Base-by-base conservation (phyloP, 1,140 invertebrate genomes). In the Drosophila tropicalis region DNA sequence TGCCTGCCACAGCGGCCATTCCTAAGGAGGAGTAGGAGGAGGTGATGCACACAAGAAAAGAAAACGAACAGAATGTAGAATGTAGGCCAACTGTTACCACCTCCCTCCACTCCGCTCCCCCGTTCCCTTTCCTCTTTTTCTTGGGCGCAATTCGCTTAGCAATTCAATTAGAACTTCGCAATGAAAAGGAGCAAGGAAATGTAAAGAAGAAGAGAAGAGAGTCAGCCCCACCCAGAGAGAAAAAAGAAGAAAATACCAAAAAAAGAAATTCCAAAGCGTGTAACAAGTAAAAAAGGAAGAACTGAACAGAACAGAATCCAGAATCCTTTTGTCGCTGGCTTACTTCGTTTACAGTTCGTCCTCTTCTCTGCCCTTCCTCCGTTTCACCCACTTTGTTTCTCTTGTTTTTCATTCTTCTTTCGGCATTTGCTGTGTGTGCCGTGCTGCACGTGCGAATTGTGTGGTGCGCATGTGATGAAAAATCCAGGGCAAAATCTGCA, bases 401-500 rank as follows among this genome's bases (percentile, higher is more conserved):
- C 13, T 62, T 40, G 41, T 63, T 40, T 25, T 19, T 41, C 12
- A 17, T 32, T 12, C 57, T 22, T 34, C 12, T 65, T 66, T 51
- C 40, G 51, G 7, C 39, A 55, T 41, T 66, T 5, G 34, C 34
- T 10, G 5, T 29, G 29, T 36, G 34, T 10, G 34, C 34, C 5
- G 34, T 79, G 61, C 72, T 79, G 69, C 82, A 87, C 79, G 82
- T 86, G 82, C 64, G 65, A 65, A 70, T 65, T 69, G 40, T 64
- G 51, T 34, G 69, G 66, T 85, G 82, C 83, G 83, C 79, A 87
- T 86, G 82, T 87, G 62, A 78, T 82, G 65, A 67, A 87, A 86
- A 87, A 87, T 87, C 83, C 82, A 86, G 82, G 82, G 76, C 82
- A 79, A 73, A 82, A 66, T 82, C 82, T 86, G 73, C 74, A 76